Evolutionary conservation across 1,140 invertebrate species (phyloP).

Genomic region (Cylas formicarius): DNA sequence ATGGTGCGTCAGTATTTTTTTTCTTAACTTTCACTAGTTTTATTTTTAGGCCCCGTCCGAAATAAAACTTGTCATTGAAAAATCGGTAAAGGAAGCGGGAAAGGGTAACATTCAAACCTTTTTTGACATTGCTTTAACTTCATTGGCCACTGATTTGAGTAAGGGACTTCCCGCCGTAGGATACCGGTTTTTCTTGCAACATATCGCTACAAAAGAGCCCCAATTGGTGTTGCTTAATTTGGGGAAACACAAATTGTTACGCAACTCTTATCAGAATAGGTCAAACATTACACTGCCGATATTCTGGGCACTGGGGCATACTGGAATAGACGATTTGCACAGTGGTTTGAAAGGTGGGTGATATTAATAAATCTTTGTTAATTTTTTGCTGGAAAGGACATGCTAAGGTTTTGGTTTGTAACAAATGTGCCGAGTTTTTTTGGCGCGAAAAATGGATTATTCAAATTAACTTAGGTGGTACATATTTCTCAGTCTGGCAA

Average conservation of each 20-base stretch:
- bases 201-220: constrained; percentile 57
- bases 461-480: no score
- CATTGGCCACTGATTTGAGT: constrained; percentile 59
- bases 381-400: no score
- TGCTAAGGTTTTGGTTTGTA: no score
- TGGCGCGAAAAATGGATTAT: no score
- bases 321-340: constrained; percentile 57
- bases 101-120: constrained; percentile 52
- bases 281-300: constrained; percentile 67
- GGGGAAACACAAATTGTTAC: constrained; percentile 54
- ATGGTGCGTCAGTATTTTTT: neutral
- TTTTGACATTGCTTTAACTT: constrained; percentile 56
- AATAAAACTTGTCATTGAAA: constrained; percentile 48
- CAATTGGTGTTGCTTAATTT: constrained; percentile 54
- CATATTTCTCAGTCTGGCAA: no score
- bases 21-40: constrained; percentile 23
- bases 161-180: constrained; percentile 57
- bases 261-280: constrained; percentile 72
- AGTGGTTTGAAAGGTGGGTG: constrained; percentile 61
- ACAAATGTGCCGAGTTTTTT: no score
- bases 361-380: no score
- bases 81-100: constrained; percentile 50
- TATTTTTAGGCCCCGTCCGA: constrained; percentile 47
- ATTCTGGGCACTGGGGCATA: constrained; percentile 72
- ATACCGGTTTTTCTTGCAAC: constrained; percentile 62